Percentiles rank a stretch among this genome's conserved stretches.
phyloP scores from a whole-genome alignment of 2,113 vertebrate species.

The Neoarius graeffei region DNA sequence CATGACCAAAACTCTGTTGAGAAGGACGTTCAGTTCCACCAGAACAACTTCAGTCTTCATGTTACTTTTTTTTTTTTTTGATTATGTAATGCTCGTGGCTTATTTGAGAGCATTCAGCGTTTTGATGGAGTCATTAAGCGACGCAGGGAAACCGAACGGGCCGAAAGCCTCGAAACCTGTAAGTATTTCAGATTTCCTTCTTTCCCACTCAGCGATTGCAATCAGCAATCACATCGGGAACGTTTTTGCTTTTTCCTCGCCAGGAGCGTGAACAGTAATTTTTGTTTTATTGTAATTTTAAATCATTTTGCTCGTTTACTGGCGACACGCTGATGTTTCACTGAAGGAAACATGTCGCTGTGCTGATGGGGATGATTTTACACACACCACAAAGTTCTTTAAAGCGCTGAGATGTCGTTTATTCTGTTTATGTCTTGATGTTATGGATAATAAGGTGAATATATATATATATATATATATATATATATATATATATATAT shows the following conservation, averaged over 20 bases:
- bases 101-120: constrained; percentile 22
- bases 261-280: too few relatives aligned
- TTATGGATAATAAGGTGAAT: too few relatives aligned
- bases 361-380: neutral
- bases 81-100: constrained; percentile 6
- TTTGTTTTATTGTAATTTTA: neutral
- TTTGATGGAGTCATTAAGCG: constrained; percentile 28
- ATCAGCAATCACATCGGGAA: constrained; percentile 10
- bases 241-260: neutral
- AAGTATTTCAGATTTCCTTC: constrained; percentile 44
- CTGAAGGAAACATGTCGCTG: neutral
- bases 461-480: too few relatives aligned
- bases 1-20: constrained; percentile 25
- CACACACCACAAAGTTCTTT: neutral
- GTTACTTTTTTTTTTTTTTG: neutral
- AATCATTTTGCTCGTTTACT: neutral
- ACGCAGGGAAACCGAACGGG: neutral
- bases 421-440: neutral
- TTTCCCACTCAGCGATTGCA: constrained; percentile 19
- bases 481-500: too few relatives aligned
- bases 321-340: neutral
- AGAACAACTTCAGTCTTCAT: constrained; percentile 23
- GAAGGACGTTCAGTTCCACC: constrained; percentile 36
- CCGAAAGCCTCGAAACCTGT: constrained; percentile 31
- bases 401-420: neutral